phyloP scores from a whole-genome alignment of 2,888 invertebrate species.

The Tipula helvola region DNA sequence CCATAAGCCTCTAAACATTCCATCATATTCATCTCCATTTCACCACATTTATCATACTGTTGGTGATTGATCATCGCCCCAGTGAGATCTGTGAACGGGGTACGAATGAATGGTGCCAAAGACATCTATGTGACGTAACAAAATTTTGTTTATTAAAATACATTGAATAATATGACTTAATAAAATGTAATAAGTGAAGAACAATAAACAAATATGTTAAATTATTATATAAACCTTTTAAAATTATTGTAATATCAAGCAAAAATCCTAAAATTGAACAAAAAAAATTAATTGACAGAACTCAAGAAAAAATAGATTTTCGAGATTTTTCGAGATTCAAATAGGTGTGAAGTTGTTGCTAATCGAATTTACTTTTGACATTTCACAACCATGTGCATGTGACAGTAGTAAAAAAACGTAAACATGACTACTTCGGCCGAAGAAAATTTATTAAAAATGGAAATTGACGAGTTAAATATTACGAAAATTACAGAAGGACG shows the following conservation, averaged over 20 bases:
- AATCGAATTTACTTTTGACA: background rate
- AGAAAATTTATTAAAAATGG: background rate
- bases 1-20: conserved; percentile 77
- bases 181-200: background rate
- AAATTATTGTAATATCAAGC: background rate
- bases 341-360: background rate
- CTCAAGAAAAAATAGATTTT: background rate
- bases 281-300: background rate
- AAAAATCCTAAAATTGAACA: background rate
- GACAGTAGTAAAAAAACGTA: background rate
- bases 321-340: background rate
- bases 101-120: conserved; percentile 49
- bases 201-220: background rate
- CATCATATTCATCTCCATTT: conserved; percentile 54
- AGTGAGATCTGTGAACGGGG: conserved; percentile 60
- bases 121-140: conserved; percentile 37
- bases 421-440: background rate
- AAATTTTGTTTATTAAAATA: background rate
- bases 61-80: conserved; percentile 53
- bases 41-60: conserved; percentile 48
- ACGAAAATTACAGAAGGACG: conserved; percentile 58
- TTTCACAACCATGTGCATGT: background rate
- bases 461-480: conserved; percentile 7
- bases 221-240: background rate
- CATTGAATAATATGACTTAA: background rate